Percentiles rank a stretch among this genome's conserved stretches.
Conservation (phyloP, 2,888 invertebrate genomes). For the Carcina quercana region DNA sequence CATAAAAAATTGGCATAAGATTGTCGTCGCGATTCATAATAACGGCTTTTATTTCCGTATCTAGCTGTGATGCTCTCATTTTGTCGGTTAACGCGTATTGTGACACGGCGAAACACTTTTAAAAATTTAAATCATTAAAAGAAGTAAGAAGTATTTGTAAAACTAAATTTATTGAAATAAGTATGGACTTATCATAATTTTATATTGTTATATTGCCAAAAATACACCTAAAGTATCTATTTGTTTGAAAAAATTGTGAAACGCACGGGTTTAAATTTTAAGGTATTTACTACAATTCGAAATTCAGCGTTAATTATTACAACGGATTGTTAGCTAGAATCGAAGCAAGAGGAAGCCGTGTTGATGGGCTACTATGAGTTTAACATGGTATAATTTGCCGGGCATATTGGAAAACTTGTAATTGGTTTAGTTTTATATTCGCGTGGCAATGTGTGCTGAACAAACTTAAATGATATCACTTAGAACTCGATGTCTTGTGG, state of each 20-base stretch:
- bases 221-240: no score
- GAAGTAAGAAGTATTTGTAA: no score
- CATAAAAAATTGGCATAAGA: no score
- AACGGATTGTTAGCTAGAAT: no score
- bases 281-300: no score
- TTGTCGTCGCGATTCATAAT: slow-evolving; percentile 52
- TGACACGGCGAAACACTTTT: slow-evolving; percentile 55
- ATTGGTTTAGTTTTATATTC: slow-evolving; percentile 69
- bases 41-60: slow-evolving; percentile 65
- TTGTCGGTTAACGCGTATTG: slow-evolving; percentile 64
- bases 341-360: slow-evolving; percentile 48
- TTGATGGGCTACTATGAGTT: slow-evolving; percentile 47
- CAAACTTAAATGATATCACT: slow-evolving; percentile 53
- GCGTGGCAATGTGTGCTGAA: slow-evolving; percentile 41
- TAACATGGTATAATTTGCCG: slow-evolving; percentile 61
- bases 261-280: no score
- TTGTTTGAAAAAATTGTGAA: no score
- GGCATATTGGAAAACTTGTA: slow-evolving; percentile 69
- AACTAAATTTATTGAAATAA: no score
- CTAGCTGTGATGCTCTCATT: slow-evolving; percentile 63
- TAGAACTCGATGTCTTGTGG: slow-evolving; percentile 30
- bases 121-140: no score
- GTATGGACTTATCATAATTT: no score
- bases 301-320: no score
- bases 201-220: no score